Evolutionary conservation across 2,113 vertebrate species (phyloP).

Genomic region (Isichthys henryi): DNA sequence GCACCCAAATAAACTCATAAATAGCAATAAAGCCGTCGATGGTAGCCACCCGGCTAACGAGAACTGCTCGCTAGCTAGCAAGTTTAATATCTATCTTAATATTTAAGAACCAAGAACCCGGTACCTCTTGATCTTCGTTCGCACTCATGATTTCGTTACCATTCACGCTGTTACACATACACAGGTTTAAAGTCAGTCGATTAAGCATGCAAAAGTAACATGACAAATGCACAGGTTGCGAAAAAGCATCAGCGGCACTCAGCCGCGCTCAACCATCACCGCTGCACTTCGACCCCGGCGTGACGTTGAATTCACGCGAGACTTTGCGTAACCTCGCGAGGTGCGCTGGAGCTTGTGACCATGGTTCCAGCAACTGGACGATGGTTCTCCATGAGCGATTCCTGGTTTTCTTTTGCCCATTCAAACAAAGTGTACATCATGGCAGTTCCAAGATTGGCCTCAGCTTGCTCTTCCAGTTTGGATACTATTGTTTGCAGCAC

Average conservation of each 20-base stretch:
- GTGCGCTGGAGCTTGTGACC: conserved; percentile 48
- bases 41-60: not conserved
- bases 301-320: not conserved
- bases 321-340: not conserved
- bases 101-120: not conserved
- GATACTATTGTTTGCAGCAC: conserved; percentile 61
- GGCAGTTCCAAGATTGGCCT: conserved; percentile 82
- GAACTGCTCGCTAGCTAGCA: not conserved
- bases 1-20: not conserved
- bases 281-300: not conserved
- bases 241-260: not conserved
- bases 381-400: conserved; percentile 85
- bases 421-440: conserved; percentile 97
- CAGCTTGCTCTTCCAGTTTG: conserved; percentile 80
- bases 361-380: conserved; percentile 63
- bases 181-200: not conserved
- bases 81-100: not conserved
- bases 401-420: conserved; percentile 92
- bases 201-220: not conserved
- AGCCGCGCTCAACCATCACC: not conserved
- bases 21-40: not conserved
- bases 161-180: not conserved
- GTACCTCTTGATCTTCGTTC: conserved; percentile 18
- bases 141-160: conserved; percentile 3
- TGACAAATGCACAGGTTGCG: not conserved